A percentile compares a stretch with the other conserved stretches of the same genome.
Evolutionary conservation across 2,113 vertebrate genomes (phyloP).

Genomic region (Ceyx margarethae): DNA sequence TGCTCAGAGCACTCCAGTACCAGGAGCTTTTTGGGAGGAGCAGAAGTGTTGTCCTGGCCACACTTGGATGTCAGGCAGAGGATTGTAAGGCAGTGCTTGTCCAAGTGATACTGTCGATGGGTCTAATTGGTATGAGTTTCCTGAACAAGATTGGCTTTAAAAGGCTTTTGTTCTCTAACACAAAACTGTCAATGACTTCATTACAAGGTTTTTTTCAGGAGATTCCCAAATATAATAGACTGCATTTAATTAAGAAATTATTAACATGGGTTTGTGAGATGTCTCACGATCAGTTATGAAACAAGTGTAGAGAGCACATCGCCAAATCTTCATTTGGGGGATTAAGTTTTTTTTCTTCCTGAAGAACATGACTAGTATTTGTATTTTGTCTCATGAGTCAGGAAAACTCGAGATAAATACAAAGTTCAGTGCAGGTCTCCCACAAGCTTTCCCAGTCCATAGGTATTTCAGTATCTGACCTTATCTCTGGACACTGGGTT

Average conservation of each 20-base stretch:
- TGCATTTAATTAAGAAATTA: constrained; percentile 14
- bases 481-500: background rate
- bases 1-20: background rate
- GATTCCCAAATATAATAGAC: constrained; percentile 15
- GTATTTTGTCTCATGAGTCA: background rate
- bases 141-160: background rate
- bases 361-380: background rate
- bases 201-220: background rate
- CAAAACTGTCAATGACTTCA: background rate
- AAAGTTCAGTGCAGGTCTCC: background rate
- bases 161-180: background rate
- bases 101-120: background rate
- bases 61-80: too few species aligned
- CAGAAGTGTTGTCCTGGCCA: background rate
- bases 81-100: background rate
- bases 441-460: background rate
- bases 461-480: background rate
- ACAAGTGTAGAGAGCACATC: background rate
- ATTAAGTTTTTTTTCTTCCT: background rate
- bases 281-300: background rate
- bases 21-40: constrained; percentile 31
- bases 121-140: background rate
- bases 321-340: background rate
- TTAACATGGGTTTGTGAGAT: background rate
- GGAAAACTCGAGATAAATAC: background rate